A percentile compares a stretch with the other conserved stretches of the same genome.
These are phyloP conservation scores for Meloidogyne exigua DNA, from an alignment of 1,140 invertebrate species.

Conservation along the genomic window DNA sequence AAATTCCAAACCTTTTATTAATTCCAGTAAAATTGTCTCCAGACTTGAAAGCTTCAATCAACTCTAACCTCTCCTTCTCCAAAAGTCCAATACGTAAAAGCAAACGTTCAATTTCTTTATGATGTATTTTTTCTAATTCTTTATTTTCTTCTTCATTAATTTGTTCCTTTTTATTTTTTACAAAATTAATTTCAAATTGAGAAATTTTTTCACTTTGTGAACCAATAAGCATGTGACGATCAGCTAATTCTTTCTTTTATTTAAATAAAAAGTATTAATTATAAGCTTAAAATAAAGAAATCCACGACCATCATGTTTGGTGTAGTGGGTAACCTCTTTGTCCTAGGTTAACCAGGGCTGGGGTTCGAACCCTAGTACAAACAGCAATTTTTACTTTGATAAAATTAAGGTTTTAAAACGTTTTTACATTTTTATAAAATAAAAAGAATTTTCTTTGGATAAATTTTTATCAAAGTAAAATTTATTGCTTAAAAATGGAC, in stretches of 20 bases:
- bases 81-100: slow-evolving; percentile 33
- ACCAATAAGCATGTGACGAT: slow-evolving; percentile 46
- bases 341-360: no score
- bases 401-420: no score
- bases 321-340: no score
- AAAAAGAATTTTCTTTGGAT: no score
- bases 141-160: neutral
- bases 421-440: no score
- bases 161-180: neutral
- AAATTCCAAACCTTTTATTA: neutral
- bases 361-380: no score
- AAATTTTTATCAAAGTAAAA: neutral
- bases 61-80: slow-evolving; percentile 34
- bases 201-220: slow-evolving; percentile 55
- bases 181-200: slow-evolving; percentile 36
- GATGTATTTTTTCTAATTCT: slow-evolving; percentile 39
- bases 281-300: neutral
- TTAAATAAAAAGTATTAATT: neutral
- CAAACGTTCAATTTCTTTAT: slow-evolving; percentile 35
- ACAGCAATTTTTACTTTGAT: no score
- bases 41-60: neutral
- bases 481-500: neutral
- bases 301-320: no score
- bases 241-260: slow-evolving; percentile 45
- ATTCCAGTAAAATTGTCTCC: neutral